Percentiles rank a stretch among this genome's conserved stretches.
These are phyloP conservation scores for Panagrolaimus sp. DNA, from an alignment of 1,140 invertebrate genomes.

Conservation along the genomic window DNA sequence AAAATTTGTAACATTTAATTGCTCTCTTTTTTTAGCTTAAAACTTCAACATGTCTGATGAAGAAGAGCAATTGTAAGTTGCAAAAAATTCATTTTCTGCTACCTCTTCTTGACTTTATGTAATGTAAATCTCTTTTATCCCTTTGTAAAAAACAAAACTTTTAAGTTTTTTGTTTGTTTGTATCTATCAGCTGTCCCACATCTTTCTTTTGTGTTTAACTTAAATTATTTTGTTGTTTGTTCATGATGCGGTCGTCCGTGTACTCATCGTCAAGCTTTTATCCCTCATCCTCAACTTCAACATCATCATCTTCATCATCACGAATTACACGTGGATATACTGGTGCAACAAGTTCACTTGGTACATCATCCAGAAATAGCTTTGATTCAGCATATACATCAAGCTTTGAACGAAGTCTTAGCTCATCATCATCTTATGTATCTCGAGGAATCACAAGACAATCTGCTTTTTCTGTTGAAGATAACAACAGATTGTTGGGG, in stretches of 20 bases:
- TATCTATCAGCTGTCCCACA: too few species aligned
- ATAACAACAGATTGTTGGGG: background rate
- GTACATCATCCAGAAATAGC: background rate
- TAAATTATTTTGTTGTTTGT: too few species aligned
- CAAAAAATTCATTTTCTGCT: slow-evolving; percentile 4
- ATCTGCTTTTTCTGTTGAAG: slow-evolving; percentile 2
- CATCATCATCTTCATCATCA: background rate
- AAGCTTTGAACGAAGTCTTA: slow-evolving; percentile 8
- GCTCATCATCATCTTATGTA: background rate
- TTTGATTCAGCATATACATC: slow-evolving; percentile 7
- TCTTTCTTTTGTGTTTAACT: too few species aligned
- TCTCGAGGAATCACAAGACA: slow-evolving; percentile 8
- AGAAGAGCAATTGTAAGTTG: slow-evolving; percentile 39
- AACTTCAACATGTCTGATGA: slow-evolving; percentile 31
- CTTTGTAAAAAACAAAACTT: background rate
- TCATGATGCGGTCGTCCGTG: slow-evolving; percentile 11
- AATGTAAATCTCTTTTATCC: background rate
- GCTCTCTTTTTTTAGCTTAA: slow-evolving; percentile 16
- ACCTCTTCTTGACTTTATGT: slow-evolving; percentile 8
- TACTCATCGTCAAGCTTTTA: background rate
- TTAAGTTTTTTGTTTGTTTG: too few species aligned
- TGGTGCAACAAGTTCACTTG: background rate
- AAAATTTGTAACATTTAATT: slow-evolving; percentile 12
- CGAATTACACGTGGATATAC: background rate
- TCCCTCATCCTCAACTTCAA: background rate